These are phyloP conservation scores for Desmodus rotundus DNA, from an alignment of 2,113 vertebrate species.

Conservation along the genomic window DNA sequence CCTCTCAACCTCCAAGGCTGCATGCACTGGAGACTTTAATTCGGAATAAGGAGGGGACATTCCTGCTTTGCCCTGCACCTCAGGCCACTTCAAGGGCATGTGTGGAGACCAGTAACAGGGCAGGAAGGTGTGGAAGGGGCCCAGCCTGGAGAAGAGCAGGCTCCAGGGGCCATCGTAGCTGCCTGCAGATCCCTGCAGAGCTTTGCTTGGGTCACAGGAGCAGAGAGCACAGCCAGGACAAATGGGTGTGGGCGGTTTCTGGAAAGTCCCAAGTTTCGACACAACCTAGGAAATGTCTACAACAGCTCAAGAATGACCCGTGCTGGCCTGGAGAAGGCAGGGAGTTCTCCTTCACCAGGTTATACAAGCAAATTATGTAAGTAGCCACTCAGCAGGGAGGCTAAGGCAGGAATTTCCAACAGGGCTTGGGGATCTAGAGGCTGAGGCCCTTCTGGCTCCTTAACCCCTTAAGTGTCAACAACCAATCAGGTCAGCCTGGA, in stretches of 20 bases:
- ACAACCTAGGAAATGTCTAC: not conserved
- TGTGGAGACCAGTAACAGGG: not conserved
- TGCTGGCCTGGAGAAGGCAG: not conserved
- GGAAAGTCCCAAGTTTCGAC: not conserved
- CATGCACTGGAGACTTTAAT: not conserved
- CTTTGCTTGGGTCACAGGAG: not conserved
- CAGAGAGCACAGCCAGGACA: not conserved
- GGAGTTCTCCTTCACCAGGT: not conserved
- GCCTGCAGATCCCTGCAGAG: not conserved
- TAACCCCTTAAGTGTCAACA: not conserved
- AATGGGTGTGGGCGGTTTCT: not conserved
- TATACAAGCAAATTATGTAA: not conserved
- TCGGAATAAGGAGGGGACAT: not conserved
- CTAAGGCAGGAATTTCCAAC: not conserved
- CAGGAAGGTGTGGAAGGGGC: not conserved
- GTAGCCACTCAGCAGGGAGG: not conserved
- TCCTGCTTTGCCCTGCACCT: not conserved
- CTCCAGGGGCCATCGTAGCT: not conserved
- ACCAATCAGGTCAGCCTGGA: not conserved
- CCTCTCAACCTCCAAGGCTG: not conserved
- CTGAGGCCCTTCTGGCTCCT: not conserved
- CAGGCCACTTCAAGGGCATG: not conserved
- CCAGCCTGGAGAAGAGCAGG: not conserved
- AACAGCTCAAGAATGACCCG: not conserved
- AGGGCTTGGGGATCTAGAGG: not conserved